Base-by-base conservation (phyloP, 2,888 invertebrate genomes). In the Nebria salina region DNA sequence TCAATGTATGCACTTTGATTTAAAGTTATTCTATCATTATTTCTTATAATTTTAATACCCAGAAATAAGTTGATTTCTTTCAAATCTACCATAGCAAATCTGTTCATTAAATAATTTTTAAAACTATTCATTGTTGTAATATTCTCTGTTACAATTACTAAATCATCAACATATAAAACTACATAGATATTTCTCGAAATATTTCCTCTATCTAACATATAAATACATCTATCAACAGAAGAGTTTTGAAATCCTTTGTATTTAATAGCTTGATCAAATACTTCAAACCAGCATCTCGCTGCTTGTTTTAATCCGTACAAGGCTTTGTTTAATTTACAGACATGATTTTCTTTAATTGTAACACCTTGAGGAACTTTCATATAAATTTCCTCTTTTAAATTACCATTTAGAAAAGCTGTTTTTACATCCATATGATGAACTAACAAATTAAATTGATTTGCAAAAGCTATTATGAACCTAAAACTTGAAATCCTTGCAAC, bases 41-140 rank as follows among this genome's bases (percentile, higher is more conserved):
- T 75, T 34, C 54, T 73, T 41, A 68, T 75, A 65, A 82, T 75
- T 64, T 73, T 79, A 13, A 83, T 76, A 43, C 83, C 83, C 1
- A 82, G 75, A 43, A 82, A 78, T 65, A 54, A n/a, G 65, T 76
- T 20, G 66, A 25, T n/a, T 43, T 43, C 20, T 4, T 82, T 80
- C 25, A 83, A 41, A 68, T 76, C 80, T 70, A 65, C 76, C 66
- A 82, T 76, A 26, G 65, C 41, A 77, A 82, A 83, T 15, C 11
- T 75, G 6, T 13, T 11, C 13, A 41, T 79, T 75, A 8, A 75
- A 13, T 75, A 43, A 8, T 26, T 65, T 42, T 2, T 15, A 26
- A 26, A 25, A 8, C 20, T 72, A 13, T 15, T 72, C 25, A 41
- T 70, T 54, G 20, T 72, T 72, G 20, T 20, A 20, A 20, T 20